phyloP scores from a whole-genome alignment of 2,888 invertebrate genomes.

The Phaedon cochleariae region DNA sequence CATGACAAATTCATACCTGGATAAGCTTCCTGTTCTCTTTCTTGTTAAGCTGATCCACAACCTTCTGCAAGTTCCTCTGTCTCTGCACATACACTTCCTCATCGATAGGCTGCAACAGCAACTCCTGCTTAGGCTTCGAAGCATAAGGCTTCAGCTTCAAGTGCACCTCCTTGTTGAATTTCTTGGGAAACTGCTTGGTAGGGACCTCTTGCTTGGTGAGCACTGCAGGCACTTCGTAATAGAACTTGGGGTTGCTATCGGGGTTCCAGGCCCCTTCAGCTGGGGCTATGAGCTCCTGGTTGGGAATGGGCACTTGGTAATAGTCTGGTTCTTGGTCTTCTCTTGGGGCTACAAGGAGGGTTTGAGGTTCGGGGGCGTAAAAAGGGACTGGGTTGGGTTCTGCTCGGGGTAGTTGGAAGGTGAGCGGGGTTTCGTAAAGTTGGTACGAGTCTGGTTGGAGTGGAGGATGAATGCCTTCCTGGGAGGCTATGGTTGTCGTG shows the following conservation, averaged over 20 bases:
- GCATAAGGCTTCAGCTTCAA: conserved; percentile 54
- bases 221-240: conserved; percentile 60
- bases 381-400: conserved; percentile 53
- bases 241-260: conserved; percentile 57
- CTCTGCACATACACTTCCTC: conserved; percentile 56
- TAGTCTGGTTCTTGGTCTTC: conserved; percentile 42
- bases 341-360: conserved; percentile 50
- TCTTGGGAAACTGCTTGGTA: conserved; percentile 69
- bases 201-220: conserved; percentile 60
- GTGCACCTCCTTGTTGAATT: conserved; percentile 65
- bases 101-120: conserved; percentile 61
- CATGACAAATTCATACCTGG: no score
- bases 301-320: conserved; percentile 58
- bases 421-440: conserved; percentile 40
- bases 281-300: conserved; percentile 63
- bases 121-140: conserved; percentile 62
- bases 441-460: conserved; percentile 39
- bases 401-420: conserved; percentile 53
- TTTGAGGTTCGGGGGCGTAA: conserved; percentile 51
- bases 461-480: conserved; percentile 4
- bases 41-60: conserved; percentile 62
- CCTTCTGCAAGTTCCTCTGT: conserved; percentile 55
- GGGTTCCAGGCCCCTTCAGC: conserved; percentile 60
- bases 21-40: conserved; percentile 65
- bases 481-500: conserved; percentile 5